Percentiles rank a stretch among this genome's conserved stretches.
Conservation (phyloP, 2,888 invertebrate species). For the Plemyria rubiginata region DNA sequence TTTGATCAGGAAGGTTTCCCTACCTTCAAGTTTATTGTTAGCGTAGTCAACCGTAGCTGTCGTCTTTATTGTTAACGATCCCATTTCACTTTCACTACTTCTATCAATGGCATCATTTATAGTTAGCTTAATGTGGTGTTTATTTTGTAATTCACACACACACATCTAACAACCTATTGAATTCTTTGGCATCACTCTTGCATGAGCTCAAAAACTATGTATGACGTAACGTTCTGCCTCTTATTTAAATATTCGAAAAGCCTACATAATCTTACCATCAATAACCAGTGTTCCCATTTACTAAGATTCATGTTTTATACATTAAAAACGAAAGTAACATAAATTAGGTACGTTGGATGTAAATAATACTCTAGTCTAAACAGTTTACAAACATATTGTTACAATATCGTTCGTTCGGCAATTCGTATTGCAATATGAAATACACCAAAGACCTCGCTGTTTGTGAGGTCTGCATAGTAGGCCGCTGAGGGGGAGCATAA, state of each 20-base stretch:
- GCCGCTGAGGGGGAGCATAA: conserved; percentile 11
- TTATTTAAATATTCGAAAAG: conserved; percentile 12
- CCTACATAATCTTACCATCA: neutral
- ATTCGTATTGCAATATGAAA: neutral
- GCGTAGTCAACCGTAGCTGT: conserved; percentile 6
- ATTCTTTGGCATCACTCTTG: neutral
- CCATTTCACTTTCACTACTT: conserved; percentile 17
- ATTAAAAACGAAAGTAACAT: neutral
- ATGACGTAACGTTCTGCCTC: neutral
- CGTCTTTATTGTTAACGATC: conserved; percentile 15
- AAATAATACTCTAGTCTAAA: neutral
- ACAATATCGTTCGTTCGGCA: neutral
- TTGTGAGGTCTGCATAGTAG: conserved; percentile 4
- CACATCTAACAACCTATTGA: conserved; percentile 5
- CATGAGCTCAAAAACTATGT: neutral
- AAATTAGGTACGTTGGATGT: neutral
- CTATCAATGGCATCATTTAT: conserved; percentile 2
- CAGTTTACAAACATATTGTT: neutral
- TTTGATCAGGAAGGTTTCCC: conserved; percentile 32
- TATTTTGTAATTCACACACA: conserved; percentile 5
- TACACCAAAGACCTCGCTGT: conserved; percentile 6
- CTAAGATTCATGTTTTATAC: neutral
- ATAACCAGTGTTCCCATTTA: neutral
- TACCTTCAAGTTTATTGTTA: conserved; percentile 26
- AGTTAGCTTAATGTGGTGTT: conserved; percentile 12